These are phyloP conservation scores for Tragelaphus scriptus DNA, from an alignment of 2,113 vertebrate species.

Conservation along the genomic window DNA sequence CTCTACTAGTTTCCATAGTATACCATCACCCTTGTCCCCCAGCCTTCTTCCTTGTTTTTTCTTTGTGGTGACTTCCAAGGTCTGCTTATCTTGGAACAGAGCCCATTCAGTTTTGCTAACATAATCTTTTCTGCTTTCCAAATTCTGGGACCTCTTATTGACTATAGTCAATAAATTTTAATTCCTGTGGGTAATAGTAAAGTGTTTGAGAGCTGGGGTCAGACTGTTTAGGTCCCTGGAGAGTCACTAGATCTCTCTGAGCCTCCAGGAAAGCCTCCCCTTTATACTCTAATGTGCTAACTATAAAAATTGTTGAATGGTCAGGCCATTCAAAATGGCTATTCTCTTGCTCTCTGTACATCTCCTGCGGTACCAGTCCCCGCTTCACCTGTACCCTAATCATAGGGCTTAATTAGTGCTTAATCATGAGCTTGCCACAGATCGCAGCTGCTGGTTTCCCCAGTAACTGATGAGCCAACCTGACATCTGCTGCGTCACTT, in stretches of 20 bases:
- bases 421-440: not conserved
- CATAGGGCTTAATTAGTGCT: not conserved
- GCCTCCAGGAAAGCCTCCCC: not conserved
- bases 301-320: not conserved
- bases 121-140: not conserved
- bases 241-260: not conserved
- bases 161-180: not conserved
- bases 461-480: not conserved
- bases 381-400: not conserved
- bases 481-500: not conserved
- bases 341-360: not conserved
- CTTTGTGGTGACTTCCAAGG: not conserved
- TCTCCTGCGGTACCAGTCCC: not conserved
- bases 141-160: not conserved
- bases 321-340: not conserved
- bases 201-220: not conserved
- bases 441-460: not conserved
- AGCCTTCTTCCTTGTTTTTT: not conserved
- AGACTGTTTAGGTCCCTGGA: not conserved
- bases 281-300: not conserved
- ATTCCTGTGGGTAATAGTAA: not conserved
- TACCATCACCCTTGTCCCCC: not conserved
- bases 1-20: not conserved
- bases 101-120: not conserved
- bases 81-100: not conserved